Evolutionary conservation across 2,797 vertebrate species (phyloP).

Genomic region (Sebastes jordani): DNA sequence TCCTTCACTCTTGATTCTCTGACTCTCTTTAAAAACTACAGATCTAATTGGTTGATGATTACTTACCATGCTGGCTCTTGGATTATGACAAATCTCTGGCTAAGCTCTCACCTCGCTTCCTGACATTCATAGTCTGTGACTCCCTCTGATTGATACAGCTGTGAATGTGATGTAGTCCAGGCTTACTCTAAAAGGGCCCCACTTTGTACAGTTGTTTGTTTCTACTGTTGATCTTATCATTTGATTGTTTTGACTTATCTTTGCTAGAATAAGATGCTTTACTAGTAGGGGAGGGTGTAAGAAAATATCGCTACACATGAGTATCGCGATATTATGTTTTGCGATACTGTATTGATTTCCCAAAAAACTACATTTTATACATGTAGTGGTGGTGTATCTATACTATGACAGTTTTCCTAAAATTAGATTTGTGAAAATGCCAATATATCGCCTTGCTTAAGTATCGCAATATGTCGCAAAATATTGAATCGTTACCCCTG

Average conservation of each 20-base stretch:
- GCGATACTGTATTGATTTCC: no score
- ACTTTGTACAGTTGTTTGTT: background rate
- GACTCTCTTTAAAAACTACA: slow-evolving; percentile 63
- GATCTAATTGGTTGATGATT: slow-evolving; percentile 70
- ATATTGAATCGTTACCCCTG: no score
- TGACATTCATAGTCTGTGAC: slow-evolving; percentile 24
- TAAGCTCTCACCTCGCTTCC: slow-evolving; percentile 43
- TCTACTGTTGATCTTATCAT: slow-evolving; percentile 16
- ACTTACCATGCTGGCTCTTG: slow-evolving; percentile 47
- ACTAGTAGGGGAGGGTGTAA: background rate
- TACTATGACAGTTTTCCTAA: no score
- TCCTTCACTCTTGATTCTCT: slow-evolving; percentile 42
- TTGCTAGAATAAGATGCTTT: background rate
- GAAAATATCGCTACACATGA: no score
- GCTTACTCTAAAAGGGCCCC: slow-evolving; percentile 23
- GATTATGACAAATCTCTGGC: slow-evolving; percentile 65
- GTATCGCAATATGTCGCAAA: no score
- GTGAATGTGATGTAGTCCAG: slow-evolving; percentile 20
- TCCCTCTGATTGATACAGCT: slow-evolving; percentile 34
- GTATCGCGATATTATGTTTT: no score
- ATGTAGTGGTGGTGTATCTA: no score
- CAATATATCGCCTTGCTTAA: no score
- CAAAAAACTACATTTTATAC: no score
- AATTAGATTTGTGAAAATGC: no score
- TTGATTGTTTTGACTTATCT: slow-evolving; percentile 16